These are phyloP conservation scores for Ctenoplectra terminalis DNA, from an alignment of 1,140 invertebrate species.

Conservation along the genomic window DNA sequence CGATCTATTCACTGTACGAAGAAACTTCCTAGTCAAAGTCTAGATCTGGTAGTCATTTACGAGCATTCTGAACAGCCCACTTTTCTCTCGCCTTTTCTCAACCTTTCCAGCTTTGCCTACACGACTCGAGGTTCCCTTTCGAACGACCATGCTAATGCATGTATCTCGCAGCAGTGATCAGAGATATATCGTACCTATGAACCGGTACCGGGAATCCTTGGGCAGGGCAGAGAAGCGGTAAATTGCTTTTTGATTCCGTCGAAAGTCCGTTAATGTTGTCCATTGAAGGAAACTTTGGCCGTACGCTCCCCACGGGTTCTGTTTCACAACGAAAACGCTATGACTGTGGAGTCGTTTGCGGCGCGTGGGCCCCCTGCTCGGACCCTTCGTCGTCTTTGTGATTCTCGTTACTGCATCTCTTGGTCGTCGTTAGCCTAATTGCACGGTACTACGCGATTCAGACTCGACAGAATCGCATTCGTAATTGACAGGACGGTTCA, in stretches of 20 bases:
- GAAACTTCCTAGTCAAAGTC: neutral
- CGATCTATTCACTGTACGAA: neutral
- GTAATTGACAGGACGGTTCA: conserved; percentile 28
- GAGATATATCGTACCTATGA: conserved; percentile 76
- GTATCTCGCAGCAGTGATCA: conserved; percentile 21
- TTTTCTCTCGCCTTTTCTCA: neutral
- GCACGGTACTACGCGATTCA: conserved; percentile 14
- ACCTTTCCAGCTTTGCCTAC: conserved; percentile 6
- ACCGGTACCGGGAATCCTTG: conserved; percentile 84
- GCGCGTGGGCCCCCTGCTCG: conserved; percentile 31
- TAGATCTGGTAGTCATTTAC: neutral
- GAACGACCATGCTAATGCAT: neutral
- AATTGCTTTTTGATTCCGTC: conserved; percentile 82
- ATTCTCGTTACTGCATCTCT: conserved; percentile 53
- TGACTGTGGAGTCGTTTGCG: conserved; percentile 11
- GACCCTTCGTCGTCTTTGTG: conserved; percentile 14
- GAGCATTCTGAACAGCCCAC: neutral
- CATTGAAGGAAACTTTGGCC: conserved; percentile 87
- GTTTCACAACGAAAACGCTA: conserved; percentile 74
- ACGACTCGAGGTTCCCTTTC: neutral
- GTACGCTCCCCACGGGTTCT: conserved; percentile 87
- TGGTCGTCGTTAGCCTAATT: conserved; percentile 37
- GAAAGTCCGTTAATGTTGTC: conserved; percentile 86
- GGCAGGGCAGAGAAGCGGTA: conserved; percentile 86
- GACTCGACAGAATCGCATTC: conserved; percentile 20